Evolutionary conservation across 2,797 vertebrate genomes (phyloP).

Genomic region (Prunella strophiata): DNA sequence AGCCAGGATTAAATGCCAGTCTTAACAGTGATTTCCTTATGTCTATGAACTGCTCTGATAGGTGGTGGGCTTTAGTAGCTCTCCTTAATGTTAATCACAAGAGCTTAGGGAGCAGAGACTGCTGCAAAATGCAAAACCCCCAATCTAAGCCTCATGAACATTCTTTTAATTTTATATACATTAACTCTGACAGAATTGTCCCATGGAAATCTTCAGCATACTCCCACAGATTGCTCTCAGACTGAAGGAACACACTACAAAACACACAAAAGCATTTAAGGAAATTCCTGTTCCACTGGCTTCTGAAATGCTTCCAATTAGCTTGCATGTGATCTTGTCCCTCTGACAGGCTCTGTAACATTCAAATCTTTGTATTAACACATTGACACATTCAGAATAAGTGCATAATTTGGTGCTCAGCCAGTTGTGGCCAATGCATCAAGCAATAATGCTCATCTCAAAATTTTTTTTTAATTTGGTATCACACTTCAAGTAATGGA

Average conservation of each 20-base stretch:
- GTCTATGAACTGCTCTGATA: constrained; percentile 1
- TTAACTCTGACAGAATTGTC: not conserved
- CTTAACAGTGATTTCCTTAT: not conserved
- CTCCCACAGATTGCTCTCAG: not conserved
- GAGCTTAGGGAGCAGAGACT: not conserved
- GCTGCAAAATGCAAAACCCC: not conserved
- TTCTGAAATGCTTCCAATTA: not conserved
- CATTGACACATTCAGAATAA: not conserved
- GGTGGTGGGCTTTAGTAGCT: not conserved
- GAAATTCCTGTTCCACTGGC: not conserved
- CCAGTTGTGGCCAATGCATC: not conserved
- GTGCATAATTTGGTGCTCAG: not conserved
- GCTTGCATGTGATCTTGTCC: not conserved
- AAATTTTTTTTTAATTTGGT: not conserved
- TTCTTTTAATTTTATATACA: not conserved
- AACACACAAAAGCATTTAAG: not conserved
- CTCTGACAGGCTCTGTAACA: not conserved
- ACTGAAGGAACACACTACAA: not conserved
- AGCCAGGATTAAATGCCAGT: constrained; percentile 31
- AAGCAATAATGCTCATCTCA: not conserved
- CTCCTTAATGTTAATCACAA: not conserved
- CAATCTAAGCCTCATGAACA: not conserved
- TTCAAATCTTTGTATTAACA: not conserved
- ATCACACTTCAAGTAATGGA: not conserved
- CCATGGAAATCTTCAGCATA: not conserved